Percentiles rank a stretch among this genome's conserved stretches.
phyloP scores from a whole-genome alignment of 2,113 vertebrate genomes.

The Grammatotria lemairii region DNA sequence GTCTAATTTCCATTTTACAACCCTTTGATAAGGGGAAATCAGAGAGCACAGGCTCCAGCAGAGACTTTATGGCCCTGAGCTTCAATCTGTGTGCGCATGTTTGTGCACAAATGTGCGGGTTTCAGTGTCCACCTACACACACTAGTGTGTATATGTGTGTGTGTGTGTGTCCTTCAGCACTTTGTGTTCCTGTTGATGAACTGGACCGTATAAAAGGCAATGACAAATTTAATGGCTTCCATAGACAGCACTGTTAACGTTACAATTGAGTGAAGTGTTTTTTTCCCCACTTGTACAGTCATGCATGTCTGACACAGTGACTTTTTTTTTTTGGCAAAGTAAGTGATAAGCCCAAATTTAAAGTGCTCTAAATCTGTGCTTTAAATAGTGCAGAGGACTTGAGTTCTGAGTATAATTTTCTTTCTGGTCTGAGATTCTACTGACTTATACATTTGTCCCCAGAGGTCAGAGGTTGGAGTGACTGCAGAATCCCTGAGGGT shows the following conservation, averaged over 20 bases:
- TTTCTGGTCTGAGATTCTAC: neutral
- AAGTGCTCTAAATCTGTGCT: neutral
- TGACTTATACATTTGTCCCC: neutral
- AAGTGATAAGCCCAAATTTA: neutral
- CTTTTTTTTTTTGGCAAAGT: neutral
- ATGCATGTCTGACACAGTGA: constrained; percentile 7
- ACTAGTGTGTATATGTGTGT: neutral
- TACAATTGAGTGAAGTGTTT: constrained; percentile 35
- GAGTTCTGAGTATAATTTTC: neutral
- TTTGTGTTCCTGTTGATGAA: constrained; percentile 32
- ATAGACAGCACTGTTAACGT: constrained; percentile 14
- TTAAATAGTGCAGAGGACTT: neutral
- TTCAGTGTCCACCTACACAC: neutral
- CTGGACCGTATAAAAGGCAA: constrained; percentile 34
- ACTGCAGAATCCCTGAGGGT: neutral
- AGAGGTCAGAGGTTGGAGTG: neutral
- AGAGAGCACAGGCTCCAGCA: constrained; percentile 26
- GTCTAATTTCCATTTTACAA: constrained; percentile 61
- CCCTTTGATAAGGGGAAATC: constrained; percentile 48
- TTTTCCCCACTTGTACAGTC: constrained; percentile 30
- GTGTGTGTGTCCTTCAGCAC: neutral
- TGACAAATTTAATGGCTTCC: constrained; percentile 39
- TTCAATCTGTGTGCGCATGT: neutral
- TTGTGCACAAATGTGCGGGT: neutral
- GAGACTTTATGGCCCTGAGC: constrained; percentile 42